Percentiles rank a stretch among this genome's conserved stretches.
Evolutionary conservation across 2,797 vertebrate genomes (phyloP).

Genomic region (Danio tinwini): DNA sequence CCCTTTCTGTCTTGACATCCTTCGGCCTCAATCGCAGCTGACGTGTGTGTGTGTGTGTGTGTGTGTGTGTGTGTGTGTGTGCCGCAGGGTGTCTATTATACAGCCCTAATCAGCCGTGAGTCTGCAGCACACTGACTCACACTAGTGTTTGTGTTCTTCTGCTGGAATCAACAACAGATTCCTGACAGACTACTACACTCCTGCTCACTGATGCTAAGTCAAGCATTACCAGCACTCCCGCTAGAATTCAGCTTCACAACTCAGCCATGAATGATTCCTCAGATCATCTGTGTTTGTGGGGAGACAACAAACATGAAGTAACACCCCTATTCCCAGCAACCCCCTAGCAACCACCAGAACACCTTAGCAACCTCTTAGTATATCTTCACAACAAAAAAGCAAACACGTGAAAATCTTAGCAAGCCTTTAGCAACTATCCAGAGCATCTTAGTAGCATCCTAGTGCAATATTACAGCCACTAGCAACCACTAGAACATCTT

Average conservation of each 20-base stretch:
- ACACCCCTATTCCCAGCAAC: too few relatives aligned
- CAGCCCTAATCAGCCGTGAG: slow-evolving; percentile 44
- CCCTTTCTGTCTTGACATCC: background rate
- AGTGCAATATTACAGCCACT: too few relatives aligned
- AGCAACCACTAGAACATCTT: background rate
- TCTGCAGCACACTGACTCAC: slow-evolving; percentile 35
- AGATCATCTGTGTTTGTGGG: background rate
- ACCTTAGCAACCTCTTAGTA: background rate
- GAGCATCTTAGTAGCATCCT: background rate
- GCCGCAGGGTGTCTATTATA: slow-evolving; percentile 45
- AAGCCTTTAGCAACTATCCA: background rate
- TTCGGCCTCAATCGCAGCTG: slow-evolving; percentile 46
- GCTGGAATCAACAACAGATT: background rate
- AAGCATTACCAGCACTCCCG: background rate
- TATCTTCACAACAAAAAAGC: too few relatives aligned
- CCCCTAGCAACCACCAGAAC: background rate
- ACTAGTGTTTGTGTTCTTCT: slow-evolving; percentile 14
- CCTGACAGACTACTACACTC: slow-evolving; percentile 2
- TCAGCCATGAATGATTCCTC: background rate
- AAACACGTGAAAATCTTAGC: background rate
- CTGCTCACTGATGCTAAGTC: background rate
- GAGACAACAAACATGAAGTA: too few relatives aligned
- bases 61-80: slow-evolving; percentile 25
- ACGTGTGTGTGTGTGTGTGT: slow-evolving; percentile 37
- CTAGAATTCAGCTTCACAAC: background rate